Evolutionary conservation across 2,113 vertebrate genomes (phyloP), one percentile per base, ranked within the genome.

Genomic region (Lepisosteus osseus): DNA sequence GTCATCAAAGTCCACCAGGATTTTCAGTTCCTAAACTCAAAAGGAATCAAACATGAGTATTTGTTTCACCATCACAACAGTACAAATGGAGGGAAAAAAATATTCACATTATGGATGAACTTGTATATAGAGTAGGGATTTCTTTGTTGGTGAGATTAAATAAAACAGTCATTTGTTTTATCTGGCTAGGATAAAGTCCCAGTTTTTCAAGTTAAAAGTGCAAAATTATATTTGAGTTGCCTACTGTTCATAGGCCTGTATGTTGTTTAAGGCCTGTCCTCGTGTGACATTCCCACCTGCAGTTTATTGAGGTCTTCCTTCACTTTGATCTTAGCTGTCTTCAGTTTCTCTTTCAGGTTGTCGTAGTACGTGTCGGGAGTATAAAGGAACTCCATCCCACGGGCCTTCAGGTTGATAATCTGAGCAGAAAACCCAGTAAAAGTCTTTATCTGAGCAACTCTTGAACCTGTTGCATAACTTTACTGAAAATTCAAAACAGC

Each of bases 1-100:
- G 68, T 94, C 92, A 41, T 94, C 93, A 64, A 86, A 93, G 79
- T 94, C 93, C 44, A 94, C 90, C 71, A 94, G 79, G 82, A 94
- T 92, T 80, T 90, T 94, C 74, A 93, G 45, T 65, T 93, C 91
- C 93, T 94, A 72, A 43, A 54, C 4, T 15, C 12, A 42, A 62
- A 62, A 17, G 9, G 66, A 56, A 61, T 1, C 56, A 74, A 57
- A 51, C 9, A 51, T 51, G 9, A 51, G 9, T 51, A 51, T 51
- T 6, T 5, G 47, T 6, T 51, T 51, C 29, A 29, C 29, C 29
- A 29, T 29, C 29, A 29, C 29, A 29, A 29, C 29, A 29, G 29
- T 29, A 29, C 29, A 29, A 29, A 29, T 29, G 29, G 29, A 29
- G 29, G 29, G 29, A 29, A 29, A 29, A 17, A 29, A 29, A 29